Evolutionary conservation across 1,140 invertebrate species (phyloP).

Genomic region (Artemia franciscana): DNA sequence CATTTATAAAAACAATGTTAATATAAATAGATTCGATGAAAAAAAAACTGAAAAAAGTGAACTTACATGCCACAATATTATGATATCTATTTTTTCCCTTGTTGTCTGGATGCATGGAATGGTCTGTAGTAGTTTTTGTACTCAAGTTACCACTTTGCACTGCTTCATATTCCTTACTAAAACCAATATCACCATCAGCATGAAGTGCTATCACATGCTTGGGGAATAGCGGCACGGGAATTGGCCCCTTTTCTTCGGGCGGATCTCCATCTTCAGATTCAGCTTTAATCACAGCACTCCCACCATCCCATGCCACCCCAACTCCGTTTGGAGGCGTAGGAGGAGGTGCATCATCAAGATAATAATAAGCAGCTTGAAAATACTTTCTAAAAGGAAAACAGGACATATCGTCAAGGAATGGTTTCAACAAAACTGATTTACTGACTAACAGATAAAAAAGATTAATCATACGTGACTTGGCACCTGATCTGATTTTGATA

Average conservation of each 20-base stretch:
- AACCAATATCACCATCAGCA: conserved; percentile 65
- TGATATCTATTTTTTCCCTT: conserved; percentile 81
- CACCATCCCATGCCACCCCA: conserved; percentile 8
- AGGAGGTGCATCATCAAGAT: conserved; percentile 46
- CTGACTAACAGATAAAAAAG: no score
- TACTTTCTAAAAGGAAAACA: conserved; percentile 35
- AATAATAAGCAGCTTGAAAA: conserved; percentile 60
- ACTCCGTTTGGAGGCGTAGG: conserved; percentile 20
- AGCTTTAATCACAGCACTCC: not conserved
- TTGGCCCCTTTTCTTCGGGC: conserved; percentile 26
- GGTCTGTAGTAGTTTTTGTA: conserved; percentile 41
- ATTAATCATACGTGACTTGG: no score
- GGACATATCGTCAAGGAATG: conserved; percentile 5
- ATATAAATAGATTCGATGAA: no score
- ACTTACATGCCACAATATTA: conserved; percentile 83
- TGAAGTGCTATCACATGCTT: conserved; percentile 58
- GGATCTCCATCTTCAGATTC: not conserved
- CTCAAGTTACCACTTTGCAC: conserved; percentile 32
- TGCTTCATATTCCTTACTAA: conserved; percentile 71
- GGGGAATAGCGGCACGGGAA: conserved; percentile 45
- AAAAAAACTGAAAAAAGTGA: no score
- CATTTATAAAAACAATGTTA: not conserved
- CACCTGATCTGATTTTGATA: no score
- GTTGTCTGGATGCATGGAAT: conserved; percentile 73
- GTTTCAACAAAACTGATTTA: no score